phyloP scores from a whole-genome alignment of 2,888 invertebrate genomes.

The Dendrolimus pini region DNA sequence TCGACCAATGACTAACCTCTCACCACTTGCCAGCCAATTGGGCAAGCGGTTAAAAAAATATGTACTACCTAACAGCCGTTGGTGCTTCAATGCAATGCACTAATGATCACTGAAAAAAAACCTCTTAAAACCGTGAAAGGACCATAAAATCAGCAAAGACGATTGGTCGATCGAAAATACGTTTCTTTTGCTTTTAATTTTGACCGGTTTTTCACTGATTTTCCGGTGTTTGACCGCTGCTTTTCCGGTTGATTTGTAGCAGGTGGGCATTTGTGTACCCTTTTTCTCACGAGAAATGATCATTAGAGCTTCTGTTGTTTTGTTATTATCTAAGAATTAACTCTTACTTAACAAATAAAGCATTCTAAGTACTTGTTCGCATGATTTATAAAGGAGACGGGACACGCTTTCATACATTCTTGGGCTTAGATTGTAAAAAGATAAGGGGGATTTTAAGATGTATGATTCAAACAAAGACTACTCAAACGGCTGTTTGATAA shows the following conservation, averaged over 20 bases:
- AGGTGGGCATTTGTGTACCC: slow-evolving; percentile 49
- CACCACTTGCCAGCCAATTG: slow-evolving; percentile 3
- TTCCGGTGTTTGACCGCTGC: slow-evolving; percentile 66
- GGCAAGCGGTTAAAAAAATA: slow-evolving; percentile 16
- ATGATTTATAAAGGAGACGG: too few relatives aligned
- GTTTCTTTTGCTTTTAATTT: slow-evolving; percentile 61
- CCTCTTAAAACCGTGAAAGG: slow-evolving; percentile 52
- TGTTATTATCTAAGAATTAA: too few relatives aligned
- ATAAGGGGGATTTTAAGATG: too few relatives aligned
- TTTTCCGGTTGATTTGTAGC: slow-evolving; percentile 65
- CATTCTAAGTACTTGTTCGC: too few relatives aligned
- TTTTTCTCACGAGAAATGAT: slow-evolving; percentile 62
- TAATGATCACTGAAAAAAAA: slow-evolving; percentile 52
- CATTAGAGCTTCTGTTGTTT: background rate
- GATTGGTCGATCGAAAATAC: slow-evolving; percentile 46
- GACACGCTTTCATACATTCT: too few relatives aligned
- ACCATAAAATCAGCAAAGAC: slow-evolving; percentile 46
- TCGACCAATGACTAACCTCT: slow-evolving; percentile 9
- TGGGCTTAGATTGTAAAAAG: too few relatives aligned
- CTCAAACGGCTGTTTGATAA: too few relatives aligned
- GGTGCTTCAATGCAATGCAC: slow-evolving; percentile 61
- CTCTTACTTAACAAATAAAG: too few relatives aligned
- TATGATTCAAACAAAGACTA: too few relatives aligned
- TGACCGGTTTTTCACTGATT: slow-evolving; percentile 65
- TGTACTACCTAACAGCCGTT: slow-evolving; percentile 33